Percentiles rank a stretch among this genome's conserved stretches.
Conservation (phyloP, 2,797 vertebrate species). For the Anguilla pacifica region DNA sequence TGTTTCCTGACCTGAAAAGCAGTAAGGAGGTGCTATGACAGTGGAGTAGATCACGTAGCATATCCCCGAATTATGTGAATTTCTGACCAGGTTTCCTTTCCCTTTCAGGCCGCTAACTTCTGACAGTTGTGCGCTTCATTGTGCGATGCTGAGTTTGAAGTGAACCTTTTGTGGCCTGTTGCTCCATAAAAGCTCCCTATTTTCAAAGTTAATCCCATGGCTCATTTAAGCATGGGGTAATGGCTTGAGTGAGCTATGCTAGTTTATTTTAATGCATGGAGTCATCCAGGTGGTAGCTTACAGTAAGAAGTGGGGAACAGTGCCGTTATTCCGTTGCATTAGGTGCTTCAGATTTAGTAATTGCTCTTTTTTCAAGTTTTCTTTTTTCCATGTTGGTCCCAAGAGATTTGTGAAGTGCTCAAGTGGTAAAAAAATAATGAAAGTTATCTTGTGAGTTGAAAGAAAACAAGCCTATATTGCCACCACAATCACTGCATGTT, state of each 20-base stretch:
- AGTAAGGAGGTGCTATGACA: not conserved
- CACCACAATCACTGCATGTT: not conserved
- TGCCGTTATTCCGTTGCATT: not conserved
- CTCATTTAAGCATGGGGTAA: not conserved
- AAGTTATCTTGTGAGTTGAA: not conserved
- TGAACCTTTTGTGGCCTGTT: not conserved
- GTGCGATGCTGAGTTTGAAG: not conserved
- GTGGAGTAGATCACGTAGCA: not conserved
- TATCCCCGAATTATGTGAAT: not conserved
- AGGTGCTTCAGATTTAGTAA: not conserved
- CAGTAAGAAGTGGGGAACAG: not conserved
- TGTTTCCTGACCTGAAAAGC: not conserved
- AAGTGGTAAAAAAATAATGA: not conserved
- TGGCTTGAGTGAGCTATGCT: not conserved
- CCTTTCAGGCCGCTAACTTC: not conserved
- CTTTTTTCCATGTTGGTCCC: not conserved
- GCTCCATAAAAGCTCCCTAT: not conserved
- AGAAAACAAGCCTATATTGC: not conserved
- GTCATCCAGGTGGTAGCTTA: not conserved
- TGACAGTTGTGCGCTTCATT: not conserved
- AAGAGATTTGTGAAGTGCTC: not conserved
- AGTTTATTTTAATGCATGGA: not conserved
- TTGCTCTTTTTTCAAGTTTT: not conserved
- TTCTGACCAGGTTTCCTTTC: not conserved
- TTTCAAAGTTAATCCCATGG: not conserved